These are phyloP conservation scores for Druon quercuslanigerum DNA, from an alignment of 1,140 invertebrate species.

Conservation along the genomic window DNA sequence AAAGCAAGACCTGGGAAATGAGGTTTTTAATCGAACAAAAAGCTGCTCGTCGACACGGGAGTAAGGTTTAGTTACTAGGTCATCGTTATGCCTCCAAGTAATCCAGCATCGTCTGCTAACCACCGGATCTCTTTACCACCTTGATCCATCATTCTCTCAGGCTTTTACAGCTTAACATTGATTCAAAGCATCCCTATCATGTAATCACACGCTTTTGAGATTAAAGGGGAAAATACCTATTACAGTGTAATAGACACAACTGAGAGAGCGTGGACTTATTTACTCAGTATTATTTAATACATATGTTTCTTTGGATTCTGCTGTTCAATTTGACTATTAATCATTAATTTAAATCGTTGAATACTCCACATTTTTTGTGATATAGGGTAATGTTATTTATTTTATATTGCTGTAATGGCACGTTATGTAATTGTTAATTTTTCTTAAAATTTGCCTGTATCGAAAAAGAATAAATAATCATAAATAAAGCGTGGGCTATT, in stretches of 20 bases:
- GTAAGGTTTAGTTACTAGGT: slow-evolving; percentile 46
- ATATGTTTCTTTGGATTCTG: no score
- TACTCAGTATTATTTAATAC: no score
- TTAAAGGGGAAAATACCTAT: neutral
- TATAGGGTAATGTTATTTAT: no score
- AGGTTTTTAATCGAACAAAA: slow-evolving; percentile 51
- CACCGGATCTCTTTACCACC: neutral
- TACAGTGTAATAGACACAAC: neutral
- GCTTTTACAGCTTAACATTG: slow-evolving; percentile 23
- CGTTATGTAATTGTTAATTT: no score
- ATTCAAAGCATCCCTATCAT: slow-evolving; percentile 4
- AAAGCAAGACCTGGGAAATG: slow-evolving; percentile 42
- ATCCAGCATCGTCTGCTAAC: slow-evolving; percentile 24
- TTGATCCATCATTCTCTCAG: neutral
- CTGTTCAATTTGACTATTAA: no score
- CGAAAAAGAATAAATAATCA: no score
- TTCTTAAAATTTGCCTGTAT: no score
- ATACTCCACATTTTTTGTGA: no score
- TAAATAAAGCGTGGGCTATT: no score
- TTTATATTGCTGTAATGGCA: no score
- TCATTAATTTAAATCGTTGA: no score
- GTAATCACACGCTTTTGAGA: neutral
- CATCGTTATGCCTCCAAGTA: slow-evolving; percentile 33
- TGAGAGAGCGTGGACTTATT: no score
- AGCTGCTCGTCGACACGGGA: neutral